These are phyloP conservation scores for Cryptus armator DNA, from an alignment of 2,888 invertebrate species.

Conservation along the genomic window DNA sequence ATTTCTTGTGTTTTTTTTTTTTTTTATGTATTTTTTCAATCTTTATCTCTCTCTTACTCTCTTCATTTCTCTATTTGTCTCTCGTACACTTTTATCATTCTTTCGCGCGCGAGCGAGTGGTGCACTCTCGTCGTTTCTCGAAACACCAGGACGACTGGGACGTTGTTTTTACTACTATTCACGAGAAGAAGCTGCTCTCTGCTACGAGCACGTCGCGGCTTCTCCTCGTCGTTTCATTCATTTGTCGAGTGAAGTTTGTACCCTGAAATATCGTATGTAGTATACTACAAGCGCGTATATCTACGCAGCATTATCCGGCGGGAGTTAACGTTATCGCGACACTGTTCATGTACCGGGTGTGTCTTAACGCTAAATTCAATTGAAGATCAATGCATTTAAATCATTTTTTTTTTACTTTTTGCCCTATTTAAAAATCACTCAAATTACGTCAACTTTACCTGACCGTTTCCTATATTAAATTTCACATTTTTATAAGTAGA, in stretches of 20 bases:
- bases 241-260: slow-evolving; percentile 61
- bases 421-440: background rate
- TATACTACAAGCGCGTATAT: slow-evolving; percentile 40
- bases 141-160: slow-evolving; percentile 43
- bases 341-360: background rate
- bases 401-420: background rate
- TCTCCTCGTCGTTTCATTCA: slow-evolving; percentile 60
- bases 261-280: slow-evolving; percentile 45
- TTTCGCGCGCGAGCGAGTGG: background rate
- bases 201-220: slow-evolving; percentile 40
- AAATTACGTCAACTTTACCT: background rate
- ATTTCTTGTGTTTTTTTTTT: slow-evolving; percentile 22
- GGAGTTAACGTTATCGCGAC: background rate
- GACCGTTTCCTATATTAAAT: background rate
- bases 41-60: slow-evolving; percentile 38
- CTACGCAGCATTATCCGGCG: background rate
- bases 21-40: slow-evolving; percentile 27
- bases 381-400: background rate
- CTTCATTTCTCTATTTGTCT: slow-evolving; percentile 39
- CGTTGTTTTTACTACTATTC: slow-evolving; percentile 62
- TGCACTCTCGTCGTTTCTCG: background rate
- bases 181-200: slow-evolving; percentile 10
- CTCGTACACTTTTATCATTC: slow-evolving; percentile 40
- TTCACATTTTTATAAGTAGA: background rate
- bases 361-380: background rate